phyloP scores from a whole-genome alignment of 2,113 vertebrate genomes.

The Natator depressus region DNA sequence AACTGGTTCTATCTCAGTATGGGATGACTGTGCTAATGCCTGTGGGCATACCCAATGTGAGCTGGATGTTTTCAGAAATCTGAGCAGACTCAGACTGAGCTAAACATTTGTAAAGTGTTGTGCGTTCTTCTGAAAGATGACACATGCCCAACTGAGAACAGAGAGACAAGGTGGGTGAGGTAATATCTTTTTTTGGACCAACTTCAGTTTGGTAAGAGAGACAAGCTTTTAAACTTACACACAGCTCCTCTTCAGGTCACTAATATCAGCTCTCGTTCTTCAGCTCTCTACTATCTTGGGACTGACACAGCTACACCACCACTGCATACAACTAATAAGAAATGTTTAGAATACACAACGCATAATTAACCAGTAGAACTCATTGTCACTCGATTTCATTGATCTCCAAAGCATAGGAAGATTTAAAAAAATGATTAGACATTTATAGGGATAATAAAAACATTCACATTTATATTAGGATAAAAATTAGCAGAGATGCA shows the following conservation, averaged over 20 bases:
- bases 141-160: background rate
- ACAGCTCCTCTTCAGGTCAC: background rate
- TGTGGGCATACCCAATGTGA: background rate
- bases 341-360: background rate
- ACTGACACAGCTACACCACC: background rate
- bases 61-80: background rate
- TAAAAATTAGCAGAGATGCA: slow-evolving; percentile 2
- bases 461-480: background rate
- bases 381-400: background rate
- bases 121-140: background rate
- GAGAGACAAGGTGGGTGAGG: background rate
- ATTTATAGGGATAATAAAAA: background rate
- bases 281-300: background rate
- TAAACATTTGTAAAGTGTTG: background rate
- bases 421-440: background rate
- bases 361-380: background rate
- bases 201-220: background rate
- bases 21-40: background rate
- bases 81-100: background rate
- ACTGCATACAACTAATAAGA: background rate
- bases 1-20: background rate
- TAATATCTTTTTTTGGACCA: background rate
- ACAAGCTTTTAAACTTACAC: background rate
- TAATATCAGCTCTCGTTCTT: background rate
- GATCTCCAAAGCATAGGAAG: background rate